These are phyloP conservation scores for Pseudomyrmex dendroicus DNA, from an alignment of 1,140 invertebrate species.

Conservation along the genomic window DNA sequence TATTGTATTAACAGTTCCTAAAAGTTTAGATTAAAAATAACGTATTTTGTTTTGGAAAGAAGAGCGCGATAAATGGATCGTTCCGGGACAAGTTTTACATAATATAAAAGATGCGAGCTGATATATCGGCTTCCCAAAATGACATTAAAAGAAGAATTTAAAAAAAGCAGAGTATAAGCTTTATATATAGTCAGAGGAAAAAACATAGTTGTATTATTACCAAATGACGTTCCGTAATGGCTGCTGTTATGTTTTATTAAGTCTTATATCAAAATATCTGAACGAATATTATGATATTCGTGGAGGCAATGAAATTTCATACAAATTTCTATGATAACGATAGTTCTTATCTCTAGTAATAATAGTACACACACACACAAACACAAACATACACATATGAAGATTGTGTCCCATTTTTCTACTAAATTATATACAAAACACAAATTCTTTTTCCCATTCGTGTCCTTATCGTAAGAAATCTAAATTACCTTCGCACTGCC, in stretches of 20 bases:
- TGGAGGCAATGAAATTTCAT: constrained; percentile 78
- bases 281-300: constrained; percentile 78
- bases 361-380: not conserved
- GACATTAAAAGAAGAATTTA: too few relatives aligned
- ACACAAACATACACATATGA: not conserved
- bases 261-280: constrained; percentile 71
- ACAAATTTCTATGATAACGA: constrained; percentile 78
- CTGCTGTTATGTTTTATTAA: constrained; percentile 60
- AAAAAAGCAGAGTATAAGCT: constrained; percentile 36
- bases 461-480: constrained; percentile 74
- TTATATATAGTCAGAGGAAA: not conserved
- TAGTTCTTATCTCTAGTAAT: constrained; percentile 70
- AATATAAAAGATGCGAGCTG: too few relatives aligned
- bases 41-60: too few relatives aligned
- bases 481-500: constrained; percentile 83
- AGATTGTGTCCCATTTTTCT: constrained; percentile 73
- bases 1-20: too few relatives aligned
- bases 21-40: too few relatives aligned
- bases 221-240: constrained; percentile 59
- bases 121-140: too few relatives aligned
- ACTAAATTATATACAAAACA: constrained; percentile 76
- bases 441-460: constrained; percentile 75
- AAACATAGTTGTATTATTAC: constrained; percentile 48
- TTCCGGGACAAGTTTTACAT: too few relatives aligned
- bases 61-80: too few relatives aligned